Percentiles rank a stretch among this genome's conserved stretches.
These are phyloP conservation scores for Labeo catla DNA, from an alignment of 2,113 vertebrate genomes.

Conservation along the genomic window DNA sequence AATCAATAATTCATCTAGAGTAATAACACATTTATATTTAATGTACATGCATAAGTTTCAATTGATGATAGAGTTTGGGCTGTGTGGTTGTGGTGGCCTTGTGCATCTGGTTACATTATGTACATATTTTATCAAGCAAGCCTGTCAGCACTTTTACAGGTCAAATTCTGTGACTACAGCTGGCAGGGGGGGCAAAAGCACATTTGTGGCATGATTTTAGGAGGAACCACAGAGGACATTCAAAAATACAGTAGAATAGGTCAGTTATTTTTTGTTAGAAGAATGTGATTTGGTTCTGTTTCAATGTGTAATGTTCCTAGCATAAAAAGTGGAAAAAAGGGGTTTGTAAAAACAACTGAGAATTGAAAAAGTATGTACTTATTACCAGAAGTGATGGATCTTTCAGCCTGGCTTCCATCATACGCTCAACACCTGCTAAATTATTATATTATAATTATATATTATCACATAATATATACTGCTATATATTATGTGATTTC, in stretches of 20 bases:
- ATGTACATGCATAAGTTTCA: slow-evolving; percentile 50
- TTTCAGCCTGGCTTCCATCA: not conserved
- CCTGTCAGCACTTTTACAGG: slow-evolving; percentile 46
- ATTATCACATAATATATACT: too few relatives aligned
- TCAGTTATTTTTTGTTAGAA: not conserved
- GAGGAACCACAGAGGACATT: not conserved
- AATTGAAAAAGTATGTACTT: not conserved
- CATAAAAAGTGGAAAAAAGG: not conserved
- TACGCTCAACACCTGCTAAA: not conserved
- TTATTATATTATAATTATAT: too few relatives aligned
- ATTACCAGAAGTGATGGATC: not conserved
- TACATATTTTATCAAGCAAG: slow-evolving; percentile 44
- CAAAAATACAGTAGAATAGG: not conserved
- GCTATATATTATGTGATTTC: not conserved
- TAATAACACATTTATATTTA: slow-evolving; percentile 56
- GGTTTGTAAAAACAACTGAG: not conserved
- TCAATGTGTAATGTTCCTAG: not conserved
- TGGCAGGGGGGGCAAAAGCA: not conserved
- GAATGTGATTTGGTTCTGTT: not conserved
- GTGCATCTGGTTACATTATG: slow-evolving; percentile 36
- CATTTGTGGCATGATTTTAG: not conserved
- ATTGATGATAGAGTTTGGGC: slow-evolving; percentile 37
- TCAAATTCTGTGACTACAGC: not conserved
- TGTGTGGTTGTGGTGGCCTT: slow-evolving; percentile 29
- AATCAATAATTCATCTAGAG: slow-evolving; percentile 56